phyloP scores from a whole-genome alignment of 23 tunicate species.

The Ascidia mentula region DNA sequence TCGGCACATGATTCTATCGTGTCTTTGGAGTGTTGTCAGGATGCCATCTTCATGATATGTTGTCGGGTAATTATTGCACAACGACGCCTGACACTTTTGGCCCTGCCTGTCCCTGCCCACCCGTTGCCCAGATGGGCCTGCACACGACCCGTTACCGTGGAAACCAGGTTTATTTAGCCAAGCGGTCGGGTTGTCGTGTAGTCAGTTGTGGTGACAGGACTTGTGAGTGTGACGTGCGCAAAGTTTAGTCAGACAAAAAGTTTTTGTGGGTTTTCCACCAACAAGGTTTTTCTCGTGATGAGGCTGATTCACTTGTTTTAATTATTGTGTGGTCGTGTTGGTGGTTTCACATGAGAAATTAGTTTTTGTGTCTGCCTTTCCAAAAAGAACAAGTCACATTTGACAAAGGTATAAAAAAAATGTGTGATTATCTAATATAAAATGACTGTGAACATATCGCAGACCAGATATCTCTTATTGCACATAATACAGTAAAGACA shows the following conservation, averaged over 20 bases:
- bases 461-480: too few species aligned
- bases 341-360: too few species aligned
- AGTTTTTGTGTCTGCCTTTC: too few species aligned
- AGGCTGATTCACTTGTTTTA: too few species aligned
- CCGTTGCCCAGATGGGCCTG: slow-evolving; percentile 10
- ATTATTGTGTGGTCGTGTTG: too few species aligned
- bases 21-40: slow-evolving; percentile 3
- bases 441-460: too few species aligned
- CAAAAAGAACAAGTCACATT: too few species aligned
- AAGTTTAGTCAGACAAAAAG: not conserved
- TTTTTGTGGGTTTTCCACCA: too few species aligned
- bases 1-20: not conserved
- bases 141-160: not conserved
- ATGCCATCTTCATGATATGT: not conserved
- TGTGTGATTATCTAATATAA: too few species aligned
- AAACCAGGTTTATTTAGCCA: not conserved
- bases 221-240: not conserved
- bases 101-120: not conserved
- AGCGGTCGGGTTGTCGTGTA: not conserved
- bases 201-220: not conserved
- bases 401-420: too few species aligned
- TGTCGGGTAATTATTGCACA: not conserved
- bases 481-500: too few species aligned
- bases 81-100: not conserved
- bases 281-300: too few species aligned